Conservation (phyloP, 2,113 vertebrate genomes). For the Rostratula benghalensis region DNA sequence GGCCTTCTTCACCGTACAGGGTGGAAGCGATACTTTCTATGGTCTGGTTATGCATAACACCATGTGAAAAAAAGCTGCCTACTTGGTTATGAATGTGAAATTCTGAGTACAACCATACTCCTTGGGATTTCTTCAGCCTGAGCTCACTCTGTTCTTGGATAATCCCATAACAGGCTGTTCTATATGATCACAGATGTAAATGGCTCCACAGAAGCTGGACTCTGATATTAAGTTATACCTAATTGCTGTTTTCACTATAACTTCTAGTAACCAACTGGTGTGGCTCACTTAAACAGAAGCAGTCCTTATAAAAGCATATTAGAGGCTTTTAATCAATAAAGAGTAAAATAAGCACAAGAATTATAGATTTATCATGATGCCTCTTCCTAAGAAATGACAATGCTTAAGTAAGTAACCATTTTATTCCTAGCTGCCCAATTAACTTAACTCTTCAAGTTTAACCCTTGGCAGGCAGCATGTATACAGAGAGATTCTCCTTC, state of each 20-base stretch:
- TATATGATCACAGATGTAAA: neutral
- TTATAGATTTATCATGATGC: neutral
- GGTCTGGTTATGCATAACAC: neutral
- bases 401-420: neutral
- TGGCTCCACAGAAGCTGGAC: neutral
- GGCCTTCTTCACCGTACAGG: neutral
- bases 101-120: neutral
- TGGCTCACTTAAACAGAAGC: neutral
- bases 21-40: neutral
- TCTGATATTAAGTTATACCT: neutral
- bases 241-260: neutral
- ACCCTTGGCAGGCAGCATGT: neutral
- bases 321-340: neutral
- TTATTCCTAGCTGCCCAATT: neutral
- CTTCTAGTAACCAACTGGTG: neutral
- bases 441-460: neutral
- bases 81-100: neutral
- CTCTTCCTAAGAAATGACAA: neutral
- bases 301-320: neutral
- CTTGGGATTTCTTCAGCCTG: conserved; percentile 14
- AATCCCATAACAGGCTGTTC: neutral
- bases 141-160: conserved; percentile 10
- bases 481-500: neutral
- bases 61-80: neutral
- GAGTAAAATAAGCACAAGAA: neutral